Percentiles rank a stretch among this genome's conserved stretches.
These are phyloP conservation scores for Nestor notabilis DNA, from an alignment of 2,113 vertebrate species.

Conservation along the genomic window DNA sequence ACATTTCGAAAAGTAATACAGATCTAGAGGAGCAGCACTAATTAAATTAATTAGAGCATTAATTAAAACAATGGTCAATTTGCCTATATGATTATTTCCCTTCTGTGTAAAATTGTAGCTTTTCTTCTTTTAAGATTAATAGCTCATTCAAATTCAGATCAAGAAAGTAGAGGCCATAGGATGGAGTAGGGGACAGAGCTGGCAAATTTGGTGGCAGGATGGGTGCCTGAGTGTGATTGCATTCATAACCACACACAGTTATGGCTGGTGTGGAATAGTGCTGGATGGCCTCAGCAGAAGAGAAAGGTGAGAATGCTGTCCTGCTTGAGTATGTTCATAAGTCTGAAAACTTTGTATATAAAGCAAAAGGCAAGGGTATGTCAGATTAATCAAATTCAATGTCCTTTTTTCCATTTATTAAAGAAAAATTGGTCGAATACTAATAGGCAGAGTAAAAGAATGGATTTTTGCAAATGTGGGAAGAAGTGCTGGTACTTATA, in stretches of 20 bases:
- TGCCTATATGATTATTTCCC: not conserved
- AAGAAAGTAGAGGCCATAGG: not conserved
- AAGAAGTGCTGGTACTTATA: not conserved
- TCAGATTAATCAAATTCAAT: not conserved
- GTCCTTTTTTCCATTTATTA: not conserved
- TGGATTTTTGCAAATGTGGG: not conserved
- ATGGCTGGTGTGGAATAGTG: rapidly evolving
- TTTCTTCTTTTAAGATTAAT: not conserved
- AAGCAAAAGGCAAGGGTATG: not conserved
- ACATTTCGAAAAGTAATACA: not conserved
- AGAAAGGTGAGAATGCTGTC: not conserved
- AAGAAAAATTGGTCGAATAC: not conserved
- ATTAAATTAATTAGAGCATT: too few species aligned
- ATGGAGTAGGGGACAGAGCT: not conserved
- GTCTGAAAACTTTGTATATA: not conserved
- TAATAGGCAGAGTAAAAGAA: not conserved
- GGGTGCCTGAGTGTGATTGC: not conserved
- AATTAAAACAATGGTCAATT: not conserved
- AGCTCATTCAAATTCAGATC: not conserved
- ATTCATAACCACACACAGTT: not conserved
- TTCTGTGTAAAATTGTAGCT: not conserved
- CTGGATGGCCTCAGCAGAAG: not conserved
- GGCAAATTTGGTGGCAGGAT: not conserved
- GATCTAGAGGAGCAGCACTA: not conserved
- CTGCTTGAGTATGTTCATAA: not conserved